phyloP scores from a whole-genome alignment of 2,797 vertebrate genomes.

The Hemitrygon akajei region DNA sequence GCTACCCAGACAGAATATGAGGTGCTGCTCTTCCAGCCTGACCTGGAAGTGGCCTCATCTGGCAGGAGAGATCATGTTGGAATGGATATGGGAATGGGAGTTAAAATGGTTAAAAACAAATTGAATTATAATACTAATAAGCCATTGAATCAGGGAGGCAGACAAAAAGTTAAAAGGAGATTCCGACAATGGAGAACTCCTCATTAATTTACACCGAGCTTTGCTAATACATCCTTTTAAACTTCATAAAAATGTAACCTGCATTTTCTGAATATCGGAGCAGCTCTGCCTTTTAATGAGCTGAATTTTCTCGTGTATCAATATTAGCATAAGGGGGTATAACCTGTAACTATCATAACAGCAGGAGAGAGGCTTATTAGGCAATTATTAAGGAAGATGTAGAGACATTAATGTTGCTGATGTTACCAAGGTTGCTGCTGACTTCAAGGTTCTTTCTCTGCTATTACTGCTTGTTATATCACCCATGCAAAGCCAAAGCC shows the following conservation, averaged over 20 bases:
- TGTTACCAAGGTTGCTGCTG: not conserved
- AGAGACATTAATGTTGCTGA: not conserved
- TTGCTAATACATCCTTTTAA: not conserved
- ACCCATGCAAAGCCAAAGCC: no score
- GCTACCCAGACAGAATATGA: no score
- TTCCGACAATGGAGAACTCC: not conserved
- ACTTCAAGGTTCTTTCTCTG: not conserved
- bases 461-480: not conserved
- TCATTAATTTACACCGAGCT: not conserved
- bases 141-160: not conserved
- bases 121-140: not conserved
- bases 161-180: not conserved
- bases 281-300: not conserved
- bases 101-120: no score
- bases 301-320: not conserved
- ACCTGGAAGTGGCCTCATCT: no score
- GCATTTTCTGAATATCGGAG: not conserved
- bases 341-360: not conserved
- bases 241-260: not conserved
- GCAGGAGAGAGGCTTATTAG: not conserved
- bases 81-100: no score
- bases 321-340: not conserved
- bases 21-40: no score
- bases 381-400: slow-evolving; percentile 1
- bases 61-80: no score